Conservation (phyloP, 1,140 invertebrate genomes). For the Magallana ariakensis region DNA sequence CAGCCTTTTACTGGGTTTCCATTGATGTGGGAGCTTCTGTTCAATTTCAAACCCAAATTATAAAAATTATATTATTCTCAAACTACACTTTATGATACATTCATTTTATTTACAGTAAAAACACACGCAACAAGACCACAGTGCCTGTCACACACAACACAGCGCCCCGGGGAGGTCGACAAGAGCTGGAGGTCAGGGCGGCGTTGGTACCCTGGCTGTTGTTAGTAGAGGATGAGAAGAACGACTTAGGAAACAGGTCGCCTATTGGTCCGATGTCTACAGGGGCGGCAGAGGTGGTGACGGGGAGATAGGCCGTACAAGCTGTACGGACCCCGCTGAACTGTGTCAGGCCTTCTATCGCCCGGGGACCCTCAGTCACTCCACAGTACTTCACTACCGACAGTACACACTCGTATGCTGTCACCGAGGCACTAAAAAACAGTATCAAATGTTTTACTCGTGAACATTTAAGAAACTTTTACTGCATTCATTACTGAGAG, state of each 20-base stretch:
- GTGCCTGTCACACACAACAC: background rate
- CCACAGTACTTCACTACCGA: conserved; percentile 16
- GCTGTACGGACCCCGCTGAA: background rate
- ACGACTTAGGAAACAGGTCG: background rate
- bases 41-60: too few relatives aligned
- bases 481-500: background rate
- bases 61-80: too few relatives aligned
- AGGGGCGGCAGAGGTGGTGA: background rate
- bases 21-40: too few relatives aligned
- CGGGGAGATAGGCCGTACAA: background rate
- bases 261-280: background rate
- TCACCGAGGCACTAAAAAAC: conserved; percentile 2
- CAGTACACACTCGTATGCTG: background rate
- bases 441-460: background rate
- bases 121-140: background rate
- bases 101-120: background rate
- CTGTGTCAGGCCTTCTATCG: background rate
- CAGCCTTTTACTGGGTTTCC: too few relatives aligned
- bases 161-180: background rate
- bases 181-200: background rate
- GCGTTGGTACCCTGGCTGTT: background rate
- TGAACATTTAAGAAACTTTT: background rate
- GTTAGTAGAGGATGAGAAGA: background rate
- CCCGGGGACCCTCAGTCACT: background rate
- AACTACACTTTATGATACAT: too few relatives aligned